Evolutionary conservation across 2,797 vertebrate species (phyloP).

Genomic region (Microctenopoma stevenorrisi): DNA sequence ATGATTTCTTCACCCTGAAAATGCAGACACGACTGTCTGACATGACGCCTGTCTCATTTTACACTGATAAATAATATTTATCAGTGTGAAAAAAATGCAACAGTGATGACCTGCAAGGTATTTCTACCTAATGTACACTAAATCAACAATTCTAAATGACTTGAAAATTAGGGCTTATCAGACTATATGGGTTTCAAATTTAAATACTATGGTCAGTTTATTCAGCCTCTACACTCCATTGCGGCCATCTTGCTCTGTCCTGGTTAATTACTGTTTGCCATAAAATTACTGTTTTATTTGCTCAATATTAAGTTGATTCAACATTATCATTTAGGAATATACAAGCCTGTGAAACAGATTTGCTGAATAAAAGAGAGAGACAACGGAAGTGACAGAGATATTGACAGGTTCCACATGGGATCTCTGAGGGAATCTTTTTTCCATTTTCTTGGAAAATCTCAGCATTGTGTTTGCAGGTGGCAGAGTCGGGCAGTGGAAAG

Average conservation of each 20-base stretch:
- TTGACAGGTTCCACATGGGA: slow-evolving; percentile 11
- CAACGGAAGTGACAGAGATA: slow-evolving; percentile 13
- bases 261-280: not conserved
- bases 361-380: no score
- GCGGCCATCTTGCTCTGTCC: not conserved
- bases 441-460: slow-evolving; percentile 1
- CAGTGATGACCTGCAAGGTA: not conserved
- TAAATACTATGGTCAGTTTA: not conserved
- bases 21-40: not conserved
- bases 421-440: slow-evolving; percentile 7
- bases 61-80: not conserved
- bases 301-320: not conserved
- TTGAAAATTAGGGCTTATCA: no score
- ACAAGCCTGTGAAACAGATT: not conserved
- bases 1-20: not conserved
- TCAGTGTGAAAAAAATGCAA: not conserved
- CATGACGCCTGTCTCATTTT: not conserved
- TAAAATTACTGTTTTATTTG: not conserved
- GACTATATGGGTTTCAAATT: no score
- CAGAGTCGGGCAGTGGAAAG: slow-evolving; percentile 21
- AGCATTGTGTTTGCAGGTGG: slow-evolving; percentile 1
- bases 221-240: not conserved
- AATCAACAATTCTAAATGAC: no score
- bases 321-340: not conserved
- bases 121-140: not conserved